Conservation (phyloP, 2,113 vertebrate species). For the Helogale parvula region DNA sequence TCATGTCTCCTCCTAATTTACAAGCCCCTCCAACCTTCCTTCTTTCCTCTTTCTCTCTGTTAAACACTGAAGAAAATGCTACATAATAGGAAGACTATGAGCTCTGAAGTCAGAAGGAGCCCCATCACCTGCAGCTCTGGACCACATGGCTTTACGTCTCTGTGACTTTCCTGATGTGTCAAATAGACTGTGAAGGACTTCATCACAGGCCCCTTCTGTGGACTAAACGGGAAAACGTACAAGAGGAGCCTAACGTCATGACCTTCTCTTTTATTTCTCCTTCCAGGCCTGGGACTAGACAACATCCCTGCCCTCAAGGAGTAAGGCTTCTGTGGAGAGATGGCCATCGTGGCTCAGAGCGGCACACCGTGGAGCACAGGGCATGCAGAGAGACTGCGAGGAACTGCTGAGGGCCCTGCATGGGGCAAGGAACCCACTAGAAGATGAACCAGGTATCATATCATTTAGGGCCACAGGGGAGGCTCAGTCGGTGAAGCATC, state of each 20-base stretch:
- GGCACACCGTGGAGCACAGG: too few species aligned
- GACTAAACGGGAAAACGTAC: accelerated
- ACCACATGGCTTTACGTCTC: background rate
- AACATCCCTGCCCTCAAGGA: background rate
- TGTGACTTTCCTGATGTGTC: background rate
- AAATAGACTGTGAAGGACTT: accelerated
- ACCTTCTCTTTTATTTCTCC: background rate
- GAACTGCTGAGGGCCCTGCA: accelerated
- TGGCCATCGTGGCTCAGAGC: accelerated
- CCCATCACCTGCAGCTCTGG: accelerated
- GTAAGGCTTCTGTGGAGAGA: background rate
- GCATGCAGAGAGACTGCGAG: background rate
- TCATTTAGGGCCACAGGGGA: too few species aligned
- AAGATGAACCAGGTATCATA: background rate
- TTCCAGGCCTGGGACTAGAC: background rate
- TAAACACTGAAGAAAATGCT: background rate
- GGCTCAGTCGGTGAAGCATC: too few species aligned
- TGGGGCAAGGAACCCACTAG: background rate
- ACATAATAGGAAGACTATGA: background rate
- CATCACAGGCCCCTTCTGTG: background rate
- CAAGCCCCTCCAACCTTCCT: background rate
- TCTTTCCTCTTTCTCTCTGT: background rate
- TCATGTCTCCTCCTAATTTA: background rate
- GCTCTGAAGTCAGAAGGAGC: background rate
- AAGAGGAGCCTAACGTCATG: accelerated